A percentile compares a stretch with the other conserved stretches of the same genome.
phyloP scores from a whole-genome alignment of 2,888 invertebrate genomes.

The Drosophila kanekoi region DNA sequence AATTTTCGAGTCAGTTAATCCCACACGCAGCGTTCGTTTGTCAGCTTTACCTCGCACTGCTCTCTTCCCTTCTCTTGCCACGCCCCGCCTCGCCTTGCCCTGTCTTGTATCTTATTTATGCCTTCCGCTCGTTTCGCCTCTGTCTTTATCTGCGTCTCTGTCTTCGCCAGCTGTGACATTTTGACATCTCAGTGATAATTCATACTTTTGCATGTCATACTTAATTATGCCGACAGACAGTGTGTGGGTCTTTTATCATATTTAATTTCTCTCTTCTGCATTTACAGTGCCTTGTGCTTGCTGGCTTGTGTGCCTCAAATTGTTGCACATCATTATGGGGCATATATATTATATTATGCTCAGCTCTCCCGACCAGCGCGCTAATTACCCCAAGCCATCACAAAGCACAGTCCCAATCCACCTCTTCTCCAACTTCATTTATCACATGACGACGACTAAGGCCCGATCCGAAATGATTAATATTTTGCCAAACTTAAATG shows the following conservation, averaged over 20 bases:
- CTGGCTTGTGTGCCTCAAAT: slow-evolving; percentile 16
- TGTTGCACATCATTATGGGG: slow-evolving; percentile 68
- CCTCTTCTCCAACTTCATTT: slow-evolving; percentile 66
- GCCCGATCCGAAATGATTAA: slow-evolving; percentile 65
- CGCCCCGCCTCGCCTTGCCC: slow-evolving; percentile 22
- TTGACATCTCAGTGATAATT: slow-evolving; percentile 84
- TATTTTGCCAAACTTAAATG: slow-evolving; percentile 70
- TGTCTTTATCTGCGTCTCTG: slow-evolving; percentile 63
- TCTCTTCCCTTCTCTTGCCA: slow-evolving; percentile 10
- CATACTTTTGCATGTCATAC: slow-evolving; percentile 84
- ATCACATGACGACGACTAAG: slow-evolving; percentile 50
- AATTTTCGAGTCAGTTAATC: slow-evolving; percentile 82
- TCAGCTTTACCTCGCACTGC: slow-evolving; percentile 40
- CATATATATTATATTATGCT: slow-evolving; percentile 24
- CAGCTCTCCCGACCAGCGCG: slow-evolving; percentile 33
- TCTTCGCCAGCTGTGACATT: slow-evolving; percentile 78
- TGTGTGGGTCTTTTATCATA: slow-evolving; percentile 79
- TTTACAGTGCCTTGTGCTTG: neutral
- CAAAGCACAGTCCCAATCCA: slow-evolving; percentile 52
- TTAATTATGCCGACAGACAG: slow-evolving; percentile 82
- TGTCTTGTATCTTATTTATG: slow-evolving; percentile 61
- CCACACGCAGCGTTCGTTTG: slow-evolving; percentile 81
- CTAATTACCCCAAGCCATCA: slow-evolving; percentile 67
- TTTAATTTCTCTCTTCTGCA: slow-evolving; percentile 60
- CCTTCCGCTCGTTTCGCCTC: slow-evolving; percentile 49